These are phyloP conservation scores for Rhingia rostrata DNA, from an alignment of 2,888 invertebrate species.

Conservation along the genomic window DNA sequence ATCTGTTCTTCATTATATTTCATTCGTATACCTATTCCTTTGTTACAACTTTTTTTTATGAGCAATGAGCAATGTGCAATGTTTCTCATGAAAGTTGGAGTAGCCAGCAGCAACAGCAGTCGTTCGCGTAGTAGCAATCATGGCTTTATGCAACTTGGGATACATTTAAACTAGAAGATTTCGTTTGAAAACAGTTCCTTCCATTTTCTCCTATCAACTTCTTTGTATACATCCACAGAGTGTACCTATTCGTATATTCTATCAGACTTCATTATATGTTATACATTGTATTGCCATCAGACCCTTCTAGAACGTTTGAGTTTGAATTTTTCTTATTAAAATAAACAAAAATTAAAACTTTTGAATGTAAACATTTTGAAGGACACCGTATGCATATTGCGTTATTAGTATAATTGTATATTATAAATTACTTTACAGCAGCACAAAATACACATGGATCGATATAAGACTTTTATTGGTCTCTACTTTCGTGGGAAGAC, in stretches of 20 bases:
- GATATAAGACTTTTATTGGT: not conserved
- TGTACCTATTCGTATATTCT: conserved; percentile 8
- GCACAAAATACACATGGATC: conserved; percentile 26
- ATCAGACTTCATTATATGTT: conserved; percentile 52
- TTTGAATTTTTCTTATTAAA: conserved; percentile 54
- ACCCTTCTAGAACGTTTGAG: not conserved
- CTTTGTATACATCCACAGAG: conserved; percentile 45
- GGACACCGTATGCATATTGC: conserved; percentile 16
- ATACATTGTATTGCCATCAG: conserved; percentile 43
- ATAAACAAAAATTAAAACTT: conserved; percentile 52
- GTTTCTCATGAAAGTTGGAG: conserved; percentile 34
- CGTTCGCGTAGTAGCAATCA: conserved; percentile 43
- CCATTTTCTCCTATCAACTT: conserved; percentile 9
- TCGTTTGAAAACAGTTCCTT: conserved; percentile 33
- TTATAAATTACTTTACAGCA: conserved; percentile 23
- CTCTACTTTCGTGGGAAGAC: not conserved
- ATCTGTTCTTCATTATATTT: conserved; percentile 30
- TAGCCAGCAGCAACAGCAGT: conserved; percentile 26
- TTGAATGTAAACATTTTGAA: conserved; percentile 38
- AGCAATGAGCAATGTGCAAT: conserved; percentile 51
- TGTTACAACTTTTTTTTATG: conserved; percentile 66
- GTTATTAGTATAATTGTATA: not conserved
- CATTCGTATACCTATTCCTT: conserved; percentile 51
- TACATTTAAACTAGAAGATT: conserved; percentile 64
- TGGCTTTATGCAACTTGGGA: conserved; percentile 54